Evolutionary conservation across 2,888 invertebrate species (phyloP), one percentile per base, ranked within the genome.

Genomic region (Prostheceraeus crozeri): DNA sequence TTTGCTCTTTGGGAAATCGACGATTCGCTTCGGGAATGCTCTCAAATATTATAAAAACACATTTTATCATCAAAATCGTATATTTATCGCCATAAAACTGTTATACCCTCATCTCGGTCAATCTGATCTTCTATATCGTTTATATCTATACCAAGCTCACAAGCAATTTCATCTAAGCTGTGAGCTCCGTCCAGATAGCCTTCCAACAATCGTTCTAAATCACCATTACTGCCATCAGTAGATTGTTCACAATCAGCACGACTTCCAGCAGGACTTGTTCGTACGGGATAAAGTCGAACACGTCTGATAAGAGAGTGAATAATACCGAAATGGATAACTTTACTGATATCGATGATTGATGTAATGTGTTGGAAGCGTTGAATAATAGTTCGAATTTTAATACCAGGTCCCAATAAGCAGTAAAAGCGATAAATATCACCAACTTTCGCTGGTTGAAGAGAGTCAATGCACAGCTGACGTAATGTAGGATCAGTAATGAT

Each of bases 251-350:
- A 6, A 6, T 19, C 14, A 23, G 21, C 14, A 14, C 40, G 6
- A 10, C 8, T 8, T 14, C 14, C 6, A 23, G 14, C 14, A 14
- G n/a, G 14, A 14, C 8, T 23, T 4, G 40, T 4, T 6, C 40
- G 8, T 2, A 78, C 66, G 1, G 78, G 78, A 65, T 76, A 79
- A 60, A 87, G 87, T 68, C 88, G 84, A 0, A 89, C 82, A 65
- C 87, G 79, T 30, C 87, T 80, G 60, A 91, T 86, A 3, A 89
- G 79, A 0, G 86, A 86, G 71, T 88, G 85, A 3, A 89, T 81
- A n/a, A 89, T 79, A 1, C 89, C 89, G 75, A 88, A 90, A 67
- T 89, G 85, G 55, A 89, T 84, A 51, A 90, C 80, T 8, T 31
- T 2, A 16, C 28, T 25, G 6, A 27, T 16, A 33, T 53, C 53